Conservation (phyloP, 2,888 invertebrate species). For the Yponomeuta plumbellus region DNA sequence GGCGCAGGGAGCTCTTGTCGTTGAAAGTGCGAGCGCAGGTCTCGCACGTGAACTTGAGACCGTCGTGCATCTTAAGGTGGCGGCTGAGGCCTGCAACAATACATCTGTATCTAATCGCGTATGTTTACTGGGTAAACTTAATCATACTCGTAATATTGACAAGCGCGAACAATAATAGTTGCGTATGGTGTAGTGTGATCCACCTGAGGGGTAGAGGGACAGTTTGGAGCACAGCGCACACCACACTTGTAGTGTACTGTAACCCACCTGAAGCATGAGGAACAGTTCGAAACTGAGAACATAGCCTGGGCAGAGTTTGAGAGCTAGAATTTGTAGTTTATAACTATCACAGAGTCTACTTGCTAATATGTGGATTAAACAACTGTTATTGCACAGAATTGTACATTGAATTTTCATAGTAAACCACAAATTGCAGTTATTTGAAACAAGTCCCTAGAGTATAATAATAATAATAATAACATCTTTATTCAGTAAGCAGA, state of each 20-base stretch:
- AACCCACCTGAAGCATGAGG: slow-evolving; percentile 41
- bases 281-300: slow-evolving; percentile 30
- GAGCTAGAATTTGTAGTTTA: too few relatives aligned
- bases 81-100: slow-evolving; percentile 77
- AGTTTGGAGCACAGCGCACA: slow-evolving; percentile 76
- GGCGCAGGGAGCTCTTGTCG: slow-evolving; percentile 82
- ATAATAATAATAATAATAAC: too few relatives aligned
- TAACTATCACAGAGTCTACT: too few relatives aligned
- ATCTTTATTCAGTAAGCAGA: too few relatives aligned
- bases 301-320: too few relatives aligned
- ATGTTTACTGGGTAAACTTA: neutral
- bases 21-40: slow-evolving; percentile 81
- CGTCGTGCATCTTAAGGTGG: slow-evolving; percentile 80
- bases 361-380: too few relatives aligned
- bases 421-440: too few relatives aligned
- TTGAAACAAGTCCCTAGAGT: too few relatives aligned
- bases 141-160: neutral
- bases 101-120: neutral
- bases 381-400: too few relatives aligned
- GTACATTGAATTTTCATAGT: too few relatives aligned
- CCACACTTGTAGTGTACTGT: slow-evolving; percentile 19
- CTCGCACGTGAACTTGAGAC: slow-evolving; percentile 79
- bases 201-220: slow-evolving; percentile 57
- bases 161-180: too few relatives aligned
- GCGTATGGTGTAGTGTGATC: neutral